Evolutionary conservation across 2,113 vertebrate genomes (phyloP).

Genomic region (Silurus asotus): DNA sequence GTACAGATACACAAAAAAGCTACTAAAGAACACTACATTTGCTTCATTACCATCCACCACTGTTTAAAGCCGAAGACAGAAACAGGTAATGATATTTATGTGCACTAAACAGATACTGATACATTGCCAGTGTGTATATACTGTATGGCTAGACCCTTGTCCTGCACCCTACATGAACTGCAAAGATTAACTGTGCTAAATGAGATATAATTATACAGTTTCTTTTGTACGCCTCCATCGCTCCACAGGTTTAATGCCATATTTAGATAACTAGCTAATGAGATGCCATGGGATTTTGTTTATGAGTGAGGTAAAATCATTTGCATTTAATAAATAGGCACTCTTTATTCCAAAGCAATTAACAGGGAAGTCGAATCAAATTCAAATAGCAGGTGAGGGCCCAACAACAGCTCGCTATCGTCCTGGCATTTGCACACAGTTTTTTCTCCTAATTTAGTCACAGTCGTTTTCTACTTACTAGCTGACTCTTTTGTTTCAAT

Average conservation of each 20-base stretch:
- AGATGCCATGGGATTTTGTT: conserved; percentile 25
- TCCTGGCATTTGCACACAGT: neutral
- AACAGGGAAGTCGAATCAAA: neutral
- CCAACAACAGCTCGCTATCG: neutral
- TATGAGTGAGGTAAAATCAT: conserved; percentile 14
- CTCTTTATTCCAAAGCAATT: neutral
- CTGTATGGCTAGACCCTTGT: neutral
- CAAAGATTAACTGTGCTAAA: neutral
- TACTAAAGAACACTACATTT: no score
- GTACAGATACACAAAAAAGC: no score
- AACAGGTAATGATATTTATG: neutral
- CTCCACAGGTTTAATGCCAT: conserved; percentile 7
- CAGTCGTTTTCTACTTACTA: neutral
- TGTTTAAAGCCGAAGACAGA: neutral
- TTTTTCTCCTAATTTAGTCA: conserved; percentile 7
- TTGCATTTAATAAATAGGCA: conserved; percentile 12
- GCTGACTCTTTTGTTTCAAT: neutral
- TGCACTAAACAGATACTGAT: neutral
- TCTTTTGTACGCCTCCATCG: neutral
- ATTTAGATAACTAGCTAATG: conserved; percentile 21
- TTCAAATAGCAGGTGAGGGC: conserved; percentile 15
- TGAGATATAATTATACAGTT: neutral
- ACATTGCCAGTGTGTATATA: neutral
- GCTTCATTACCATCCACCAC: no score
- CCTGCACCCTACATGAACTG: conserved; percentile 2